Percentiles rank a stretch among this genome's conserved stretches.
phyloP scores from a whole-genome alignment of 1,140 invertebrate species.

The Idris sp. region DNA sequence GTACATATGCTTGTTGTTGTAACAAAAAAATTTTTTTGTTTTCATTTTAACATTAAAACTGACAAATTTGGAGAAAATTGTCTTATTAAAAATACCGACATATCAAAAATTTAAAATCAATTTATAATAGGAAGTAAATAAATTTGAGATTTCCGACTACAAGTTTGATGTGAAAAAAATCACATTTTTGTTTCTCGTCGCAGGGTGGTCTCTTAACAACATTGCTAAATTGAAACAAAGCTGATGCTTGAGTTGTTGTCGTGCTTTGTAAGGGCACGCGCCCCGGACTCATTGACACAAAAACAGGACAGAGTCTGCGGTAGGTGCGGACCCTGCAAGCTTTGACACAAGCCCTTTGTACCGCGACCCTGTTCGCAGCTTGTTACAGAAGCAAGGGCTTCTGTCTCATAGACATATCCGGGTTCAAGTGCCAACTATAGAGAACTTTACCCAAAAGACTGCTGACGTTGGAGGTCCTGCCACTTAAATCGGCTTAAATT shows the following conservation, averaged over 20 bases:
- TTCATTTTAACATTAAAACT: too few relatives aligned
- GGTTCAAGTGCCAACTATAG: constrained; percentile 57
- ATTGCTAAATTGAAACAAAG: constrained; percentile 70
- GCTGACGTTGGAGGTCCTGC: constrained; percentile 15
- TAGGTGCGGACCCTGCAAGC: constrained; percentile 66
- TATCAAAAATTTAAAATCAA: too few relatives aligned
- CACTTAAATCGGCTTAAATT: constrained; percentile 10
- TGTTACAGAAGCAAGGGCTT: constrained; percentile 63
- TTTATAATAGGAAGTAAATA: too few relatives aligned
- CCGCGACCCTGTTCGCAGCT: constrained; percentile 52
- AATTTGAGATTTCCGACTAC: too few relatives aligned
- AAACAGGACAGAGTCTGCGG: constrained; percentile 66
- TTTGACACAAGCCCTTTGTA: constrained; percentile 58
- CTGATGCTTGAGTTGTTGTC: constrained; percentile 71
- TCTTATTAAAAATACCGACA: too few relatives aligned
- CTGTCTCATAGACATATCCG: constrained; percentile 58
- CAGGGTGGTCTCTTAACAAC: constrained; percentile 63
- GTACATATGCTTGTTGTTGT: too few relatives aligned
- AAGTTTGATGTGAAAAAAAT: constrained; percentile 40
- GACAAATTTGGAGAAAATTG: too few relatives aligned
- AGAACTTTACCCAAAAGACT: constrained; percentile 10
- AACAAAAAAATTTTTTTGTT: too few relatives aligned
- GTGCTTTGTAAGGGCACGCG: constrained; percentile 74
- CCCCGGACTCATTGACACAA: constrained; percentile 63
- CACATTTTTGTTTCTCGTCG: constrained; percentile 48